A percentile compares a stretch with the other conserved stretches of the same genome.
Evolutionary conservation across 2,113 vertebrate species (phyloP).

Genomic region (Dromaius novaehollandiae): DNA sequence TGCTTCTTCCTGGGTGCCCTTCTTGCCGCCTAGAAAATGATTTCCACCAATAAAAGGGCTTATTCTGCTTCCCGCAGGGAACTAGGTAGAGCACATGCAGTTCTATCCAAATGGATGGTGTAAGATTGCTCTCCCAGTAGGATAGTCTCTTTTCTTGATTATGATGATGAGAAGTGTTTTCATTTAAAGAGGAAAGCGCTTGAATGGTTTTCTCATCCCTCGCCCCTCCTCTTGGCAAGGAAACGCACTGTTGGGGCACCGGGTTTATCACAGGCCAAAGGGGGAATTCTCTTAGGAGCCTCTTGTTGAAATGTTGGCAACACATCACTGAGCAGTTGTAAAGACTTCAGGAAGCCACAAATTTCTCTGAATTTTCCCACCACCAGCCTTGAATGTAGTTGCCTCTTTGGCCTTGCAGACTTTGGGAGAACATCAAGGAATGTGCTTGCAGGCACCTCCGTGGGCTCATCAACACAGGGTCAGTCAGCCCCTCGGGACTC

Average conservation of each 20-base stretch:
- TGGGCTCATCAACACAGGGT: neutral
- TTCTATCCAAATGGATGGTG: neutral
- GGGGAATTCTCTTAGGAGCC: constrained; percentile 42
- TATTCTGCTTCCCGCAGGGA: neutral
- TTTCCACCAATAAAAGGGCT: neutral
- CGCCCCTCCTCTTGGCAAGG: constrained; percentile 51
- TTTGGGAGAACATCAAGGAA: constrained; percentile 31
- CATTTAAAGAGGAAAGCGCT: constrained; percentile 49
- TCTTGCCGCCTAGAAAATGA: neutral
- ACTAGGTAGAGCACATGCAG: neutral
- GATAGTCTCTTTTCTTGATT: neutral
- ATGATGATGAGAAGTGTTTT: constrained; percentile 33
- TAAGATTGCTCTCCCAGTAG: neutral
- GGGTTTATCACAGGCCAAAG: constrained; percentile 57
- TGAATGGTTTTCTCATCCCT: constrained; percentile 42
- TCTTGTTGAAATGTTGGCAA: constrained; percentile 56
- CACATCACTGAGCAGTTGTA: constrained; percentile 53
- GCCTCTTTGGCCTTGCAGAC: neutral
- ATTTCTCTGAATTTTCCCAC: constrained; percentile 51
- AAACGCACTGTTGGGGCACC: neutral
- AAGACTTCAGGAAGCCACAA: constrained; percentile 39
- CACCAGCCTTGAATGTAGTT: neutral
- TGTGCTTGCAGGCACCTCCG: neutral
- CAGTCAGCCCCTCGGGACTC: neutral
- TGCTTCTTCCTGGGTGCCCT: neutral